Percentiles rank a stretch among this genome's conserved stretches.
These are phyloP conservation scores for Papilio polyxenes DNA, from an alignment of 1,140 invertebrate genomes.

Conservation along the genomic window DNA sequence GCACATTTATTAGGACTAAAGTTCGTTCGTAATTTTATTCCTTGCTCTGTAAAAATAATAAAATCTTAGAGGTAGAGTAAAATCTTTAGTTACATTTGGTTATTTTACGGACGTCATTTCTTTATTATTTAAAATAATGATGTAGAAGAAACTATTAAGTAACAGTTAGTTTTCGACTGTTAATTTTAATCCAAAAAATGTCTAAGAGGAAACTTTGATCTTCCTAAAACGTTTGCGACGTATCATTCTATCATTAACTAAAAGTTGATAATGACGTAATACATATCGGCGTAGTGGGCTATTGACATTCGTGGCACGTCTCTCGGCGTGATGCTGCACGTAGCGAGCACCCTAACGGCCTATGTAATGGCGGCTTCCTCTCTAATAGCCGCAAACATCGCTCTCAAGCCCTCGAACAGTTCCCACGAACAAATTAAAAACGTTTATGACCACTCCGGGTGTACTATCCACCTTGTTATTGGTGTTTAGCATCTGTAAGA, in stretches of 20 bases:
- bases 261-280: constrained; percentile 18
- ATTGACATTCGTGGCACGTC: constrained; percentile 53
- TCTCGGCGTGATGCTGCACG: constrained; percentile 67
- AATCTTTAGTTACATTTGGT: too few species aligned
- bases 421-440: constrained; percentile 71
- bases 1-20: too few species aligned
- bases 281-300: neutral
- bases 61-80: neutral
- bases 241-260: neutral
- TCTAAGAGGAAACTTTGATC: neutral
- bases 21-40: neutral
- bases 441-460: constrained; percentile 60
- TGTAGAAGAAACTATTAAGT: too few species aligned
- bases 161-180: constrained; percentile 46
- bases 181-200: constrained; percentile 45
- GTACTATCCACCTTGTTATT: constrained; percentile 56
- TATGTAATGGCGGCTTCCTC: constrained; percentile 64
- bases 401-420: constrained; percentile 47
- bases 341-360: constrained; percentile 66
- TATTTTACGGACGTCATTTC: too few species aligned
- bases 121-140: too few species aligned
- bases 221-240: neutral
- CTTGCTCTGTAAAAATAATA: neutral
- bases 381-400: constrained; percentile 64
- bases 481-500: constrained; percentile 22